Percentiles rank a stretch among this genome's conserved stretches.
phyloP scores from a whole-genome alignment of 1,140 invertebrate genomes.

The Cydia amplana region DNA sequence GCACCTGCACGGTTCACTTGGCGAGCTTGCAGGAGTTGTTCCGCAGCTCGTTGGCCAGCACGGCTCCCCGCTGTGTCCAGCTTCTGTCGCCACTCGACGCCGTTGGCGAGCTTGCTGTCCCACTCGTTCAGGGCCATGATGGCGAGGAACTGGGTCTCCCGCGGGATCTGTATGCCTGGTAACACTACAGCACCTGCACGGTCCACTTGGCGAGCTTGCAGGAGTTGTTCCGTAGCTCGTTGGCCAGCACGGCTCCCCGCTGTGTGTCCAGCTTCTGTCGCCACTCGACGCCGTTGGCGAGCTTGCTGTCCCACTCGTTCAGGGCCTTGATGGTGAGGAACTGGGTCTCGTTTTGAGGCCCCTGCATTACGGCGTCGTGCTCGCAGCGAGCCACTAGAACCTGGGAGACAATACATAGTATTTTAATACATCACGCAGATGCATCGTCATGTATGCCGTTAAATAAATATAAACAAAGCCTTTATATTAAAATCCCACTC shows the following conservation, averaged over 20 bases:
- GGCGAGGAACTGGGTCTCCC: constrained; percentile 96
- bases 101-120: constrained; percentile 97
- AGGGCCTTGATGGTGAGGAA: constrained; percentile 98
- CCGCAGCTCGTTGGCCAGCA: too few species aligned
- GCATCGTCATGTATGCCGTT: too few species aligned
- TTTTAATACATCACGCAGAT: too few species aligned
- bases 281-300: constrained; percentile 98
- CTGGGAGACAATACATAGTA: constrained; percentile 43
- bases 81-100: constrained; percentile 99
- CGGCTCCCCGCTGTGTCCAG: too few species aligned
- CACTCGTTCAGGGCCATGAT: constrained; percentile 99
- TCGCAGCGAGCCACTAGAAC: constrained; percentile 95
- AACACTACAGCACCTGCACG: constrained; percentile 83
- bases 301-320: constrained; percentile 99
- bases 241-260: constrained; percentile 97
- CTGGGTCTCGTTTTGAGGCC: constrained; percentile 94
- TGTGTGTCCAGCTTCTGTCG: constrained; percentile 98
- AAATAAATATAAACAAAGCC: too few species aligned
- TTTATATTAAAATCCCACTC: too few species aligned
- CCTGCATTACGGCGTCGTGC: constrained; percentile 96
- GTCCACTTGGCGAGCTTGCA: constrained; percentile 99
- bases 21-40: too few species aligned
- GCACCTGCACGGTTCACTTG: too few species aligned
- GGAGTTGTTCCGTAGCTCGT: constrained; percentile 98
- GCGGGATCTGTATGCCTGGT: neutral